Conservation (phyloP, 92 coral and sea anemone species). For the Bergia puertoricense region DNA sequence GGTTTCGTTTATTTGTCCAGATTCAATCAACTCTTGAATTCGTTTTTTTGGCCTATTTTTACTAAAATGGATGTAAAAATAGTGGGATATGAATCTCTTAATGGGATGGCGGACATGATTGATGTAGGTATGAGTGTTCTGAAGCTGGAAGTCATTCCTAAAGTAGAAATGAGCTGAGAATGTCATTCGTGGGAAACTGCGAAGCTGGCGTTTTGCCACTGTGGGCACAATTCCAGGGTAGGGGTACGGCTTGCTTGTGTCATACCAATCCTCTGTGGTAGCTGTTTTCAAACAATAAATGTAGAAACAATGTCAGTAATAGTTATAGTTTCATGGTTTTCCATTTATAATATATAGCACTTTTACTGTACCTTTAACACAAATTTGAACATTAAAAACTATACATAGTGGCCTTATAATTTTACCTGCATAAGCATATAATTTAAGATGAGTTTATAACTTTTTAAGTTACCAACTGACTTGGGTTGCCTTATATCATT, state of each 20-base stretch:
- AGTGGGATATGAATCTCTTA: constrained; percentile 67
- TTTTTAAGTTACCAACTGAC: no score
- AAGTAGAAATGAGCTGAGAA: constrained; percentile 71
- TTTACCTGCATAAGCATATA: no score
- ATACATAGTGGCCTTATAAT: no score
- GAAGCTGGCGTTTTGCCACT: neutral
- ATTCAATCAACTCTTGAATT: constrained; percentile 43
- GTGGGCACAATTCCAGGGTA: constrained; percentile 46
- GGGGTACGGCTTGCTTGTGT: constrained; percentile 43
- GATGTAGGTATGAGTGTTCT: constrained; percentile 58
- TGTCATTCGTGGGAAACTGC: constrained; percentile 18
- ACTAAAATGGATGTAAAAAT: constrained; percentile 53
- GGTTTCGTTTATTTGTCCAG: constrained; percentile 61
- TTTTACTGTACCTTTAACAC: no score
- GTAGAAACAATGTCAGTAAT: neutral
- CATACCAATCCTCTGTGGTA: constrained; percentile 52
- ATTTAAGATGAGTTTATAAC: no score
- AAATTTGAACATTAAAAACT: no score
- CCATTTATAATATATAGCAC: no score
- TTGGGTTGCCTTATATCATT: no score
- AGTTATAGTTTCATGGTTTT: no score
- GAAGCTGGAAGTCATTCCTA: constrained; percentile 47
- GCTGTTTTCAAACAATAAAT: neutral
- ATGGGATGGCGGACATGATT: constrained; percentile 70
- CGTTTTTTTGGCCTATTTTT: constrained; percentile 49